Percentiles rank a stretch among this genome's conserved stretches.
Evolutionary conservation across 2,113 vertebrate species (phyloP).

Genomic region (Charadrius vociferus): DNA sequence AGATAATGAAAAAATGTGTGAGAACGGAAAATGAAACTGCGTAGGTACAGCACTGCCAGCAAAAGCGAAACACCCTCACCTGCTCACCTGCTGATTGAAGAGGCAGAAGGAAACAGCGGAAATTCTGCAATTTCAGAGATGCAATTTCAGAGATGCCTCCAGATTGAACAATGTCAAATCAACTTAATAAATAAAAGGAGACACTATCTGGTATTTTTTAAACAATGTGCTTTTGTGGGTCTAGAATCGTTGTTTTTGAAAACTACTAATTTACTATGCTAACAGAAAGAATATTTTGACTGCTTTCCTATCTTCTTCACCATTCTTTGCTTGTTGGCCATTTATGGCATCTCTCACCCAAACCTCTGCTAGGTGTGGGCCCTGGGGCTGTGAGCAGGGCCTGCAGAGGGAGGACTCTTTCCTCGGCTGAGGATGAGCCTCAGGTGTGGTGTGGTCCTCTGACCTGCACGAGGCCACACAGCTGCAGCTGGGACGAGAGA

Average conservation of each 20-base stretch:
- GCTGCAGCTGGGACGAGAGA: neutral
- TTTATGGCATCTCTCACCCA: neutral
- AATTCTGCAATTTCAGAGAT: neutral
- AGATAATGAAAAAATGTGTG: accelerated
- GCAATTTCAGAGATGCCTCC: neutral
- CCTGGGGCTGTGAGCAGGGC: neutral
- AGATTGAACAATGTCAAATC: neutral
- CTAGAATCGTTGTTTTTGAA: neutral
- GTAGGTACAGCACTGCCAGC: neutral
- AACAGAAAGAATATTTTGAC: neutral
- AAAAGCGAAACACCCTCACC: neutral
- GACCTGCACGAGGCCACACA: neutral
- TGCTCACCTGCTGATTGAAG: neutral
- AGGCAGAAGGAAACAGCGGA: neutral
- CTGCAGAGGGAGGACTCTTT: neutral
- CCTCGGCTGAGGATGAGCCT: neutral
- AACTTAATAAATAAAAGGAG: neutral
- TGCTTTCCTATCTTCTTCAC: neutral
- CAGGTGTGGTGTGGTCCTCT: accelerated
- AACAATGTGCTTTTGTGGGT: neutral
- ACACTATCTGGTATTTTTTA: neutral
- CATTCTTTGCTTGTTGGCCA: neutral
- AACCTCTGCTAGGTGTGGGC: accelerated
- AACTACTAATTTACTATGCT: accelerated
- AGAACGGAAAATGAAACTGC: neutral